Conservation (phyloP, 2,888 invertebrate species). For the Drosophila heteroneura region DNA sequence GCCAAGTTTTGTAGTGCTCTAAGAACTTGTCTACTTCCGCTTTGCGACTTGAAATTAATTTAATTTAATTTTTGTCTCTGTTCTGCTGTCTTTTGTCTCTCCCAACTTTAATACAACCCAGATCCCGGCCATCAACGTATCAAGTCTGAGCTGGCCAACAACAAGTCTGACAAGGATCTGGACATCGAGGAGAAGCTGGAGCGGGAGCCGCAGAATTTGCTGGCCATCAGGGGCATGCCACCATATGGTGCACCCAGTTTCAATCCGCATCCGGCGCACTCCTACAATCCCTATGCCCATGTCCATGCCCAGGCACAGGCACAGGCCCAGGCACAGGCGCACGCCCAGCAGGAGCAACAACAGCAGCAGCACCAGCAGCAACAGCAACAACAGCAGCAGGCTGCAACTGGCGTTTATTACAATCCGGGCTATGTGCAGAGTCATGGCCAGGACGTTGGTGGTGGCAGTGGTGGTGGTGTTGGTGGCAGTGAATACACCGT, state of each 20-base stretch:
- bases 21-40: slow-evolving; percentile 77
- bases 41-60: slow-evolving; percentile 62
- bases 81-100: slow-evolving; percentile 26
- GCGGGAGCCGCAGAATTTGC: slow-evolving; percentile 87
- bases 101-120: slow-evolving; percentile 49
- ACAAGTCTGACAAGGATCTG: slow-evolving; percentile 86
- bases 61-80: slow-evolving; percentile 64
- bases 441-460: slow-evolving; percentile 82
- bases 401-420: slow-evolving; percentile 84
- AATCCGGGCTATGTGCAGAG: slow-evolving; percentile 61
- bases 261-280: slow-evolving; percentile 59
- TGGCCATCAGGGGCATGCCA: slow-evolving; percentile 68
- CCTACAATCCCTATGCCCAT: slow-evolving; percentile 64
- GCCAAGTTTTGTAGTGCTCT: slow-evolving; percentile 68
- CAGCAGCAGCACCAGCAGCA: slow-evolving; percentile 56
- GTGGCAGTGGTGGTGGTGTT: neutral
- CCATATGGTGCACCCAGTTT: slow-evolving; percentile 63
- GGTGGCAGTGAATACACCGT: slow-evolving; percentile 85
- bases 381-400: slow-evolving; percentile 71
- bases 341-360: slow-evolving; percentile 82
- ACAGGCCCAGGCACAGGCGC: slow-evolving; percentile 85
- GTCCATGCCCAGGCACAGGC: slow-evolving; percentile 58
- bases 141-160: slow-evolving; percentile 88
- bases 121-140: slow-evolving; percentile 85
- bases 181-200: slow-evolving; percentile 93